These are phyloP conservation scores for Tachina lurida DNA, from an alignment of 2,888 invertebrate genomes.

Conservation along the genomic window DNA sequence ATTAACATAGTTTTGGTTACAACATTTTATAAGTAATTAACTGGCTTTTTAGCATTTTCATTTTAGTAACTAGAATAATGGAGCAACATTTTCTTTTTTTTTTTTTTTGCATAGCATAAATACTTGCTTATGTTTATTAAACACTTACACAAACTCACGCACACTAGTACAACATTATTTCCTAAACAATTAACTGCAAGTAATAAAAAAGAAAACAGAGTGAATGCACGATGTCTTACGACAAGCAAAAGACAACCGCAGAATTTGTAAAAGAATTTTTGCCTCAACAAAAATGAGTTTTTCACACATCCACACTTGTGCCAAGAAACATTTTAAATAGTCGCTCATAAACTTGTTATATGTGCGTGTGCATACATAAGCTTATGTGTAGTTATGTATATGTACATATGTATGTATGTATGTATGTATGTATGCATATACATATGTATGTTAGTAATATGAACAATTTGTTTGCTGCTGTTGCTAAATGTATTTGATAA, in stretches of 20 bases:
- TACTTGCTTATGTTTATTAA: conserved; percentile 20
- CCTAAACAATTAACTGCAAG: conserved; percentile 2
- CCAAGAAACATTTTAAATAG: conserved; percentile 7
- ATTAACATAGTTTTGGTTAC: conserved; percentile 75
- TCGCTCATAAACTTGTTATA: background rate
- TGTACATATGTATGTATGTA: background rate
- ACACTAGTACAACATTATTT: background rate
- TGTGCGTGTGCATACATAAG: background rate
- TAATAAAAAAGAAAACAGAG: conserved; percentile 24
- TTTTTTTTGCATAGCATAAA: conserved; percentile 4
- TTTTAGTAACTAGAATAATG: conserved; percentile 76
- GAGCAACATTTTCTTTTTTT: conserved; percentile 65
- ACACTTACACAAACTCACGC: background rate
- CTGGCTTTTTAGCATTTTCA: conserved; percentile 75
- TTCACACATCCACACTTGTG: conserved; percentile 1
- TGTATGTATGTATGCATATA: no score
- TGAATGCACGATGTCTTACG: conserved; percentile 1
- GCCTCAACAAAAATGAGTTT: background rate
- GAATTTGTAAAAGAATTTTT: conserved; percentile 48
- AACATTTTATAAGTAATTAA: conserved; percentile 79
- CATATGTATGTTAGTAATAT: background rate
- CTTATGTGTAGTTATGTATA: no score
- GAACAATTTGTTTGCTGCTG: conserved; percentile 19
- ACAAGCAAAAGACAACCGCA: conserved; percentile 53
- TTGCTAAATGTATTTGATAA: conserved; percentile 37